Base-by-base conservation (phyloP, 2,888 invertebrate genomes). In the Psylliodes chrysocephalus region DNA sequence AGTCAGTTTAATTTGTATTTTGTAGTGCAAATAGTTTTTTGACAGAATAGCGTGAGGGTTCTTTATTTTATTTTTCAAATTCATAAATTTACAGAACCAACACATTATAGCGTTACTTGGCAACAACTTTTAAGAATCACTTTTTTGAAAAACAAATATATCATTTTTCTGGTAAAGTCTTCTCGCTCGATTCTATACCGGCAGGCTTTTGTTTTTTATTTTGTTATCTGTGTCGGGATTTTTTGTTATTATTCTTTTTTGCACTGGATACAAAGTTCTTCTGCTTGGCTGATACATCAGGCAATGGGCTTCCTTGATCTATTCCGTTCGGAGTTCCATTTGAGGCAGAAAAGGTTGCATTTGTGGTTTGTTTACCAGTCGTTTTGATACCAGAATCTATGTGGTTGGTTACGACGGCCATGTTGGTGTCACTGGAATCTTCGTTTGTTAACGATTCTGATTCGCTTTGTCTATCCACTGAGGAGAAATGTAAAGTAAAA, bases 361-460 rank as follows among this genome's bases (percentile, higher is more conserved):
- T 75, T 61, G 78, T 80, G 15, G 81, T 79, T 38, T 81, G 81
- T 73, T 83, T 83, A 35, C 83, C 83, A n/a, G 80, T 74, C 14
- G 77, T 76, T 75, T 82, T 83, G 38, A 80, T 73, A 10, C 75
- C 76, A 1, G 81, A 73, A 62, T 82, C 81, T 35, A 80, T 73
- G 60, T 82, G 78, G 67, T 81, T 82, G 18, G 82, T 77, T 77
- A 85, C 54, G 78, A 78, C 67, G 81, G 85, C 82, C 82, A 86
- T 73, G 77, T 85, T 78, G 76, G 82, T 87, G 80, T 91, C 88
- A 76, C 89, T 88, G 66, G 90, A 88, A 82, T 91, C 88, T 82
- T 92, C 89, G 84, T 89, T 89, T 61, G 91, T 92, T 80, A 93
- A 92, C 10, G 94, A 94, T 84, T 94, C 94, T 42, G 93, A 92